Evolutionary conservation across 1,140 invertebrate genomes (phyloP).

Genomic region (Dendrolimus kikuchii): DNA sequence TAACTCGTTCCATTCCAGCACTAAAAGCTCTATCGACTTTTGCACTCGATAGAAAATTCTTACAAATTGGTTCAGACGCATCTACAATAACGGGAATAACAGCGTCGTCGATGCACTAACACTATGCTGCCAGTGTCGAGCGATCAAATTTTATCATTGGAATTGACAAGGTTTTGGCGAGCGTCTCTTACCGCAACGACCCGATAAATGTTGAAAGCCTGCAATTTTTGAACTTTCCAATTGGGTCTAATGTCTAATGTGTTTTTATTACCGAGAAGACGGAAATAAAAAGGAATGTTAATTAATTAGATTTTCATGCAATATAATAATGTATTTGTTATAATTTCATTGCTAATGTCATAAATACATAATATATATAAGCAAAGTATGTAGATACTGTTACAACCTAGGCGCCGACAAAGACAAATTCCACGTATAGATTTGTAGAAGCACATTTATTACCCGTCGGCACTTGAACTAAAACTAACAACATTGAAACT

Average conservation of each 20-base stretch:
- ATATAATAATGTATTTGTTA: too few species aligned
- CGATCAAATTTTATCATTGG: constrained; percentile 63
- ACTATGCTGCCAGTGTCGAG: constrained; percentile 24
- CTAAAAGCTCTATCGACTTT: not conserved
- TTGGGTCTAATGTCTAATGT: constrained; percentile 2
- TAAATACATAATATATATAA: too few species aligned
- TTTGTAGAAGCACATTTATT: too few species aligned
- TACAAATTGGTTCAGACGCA: constrained; percentile 30
- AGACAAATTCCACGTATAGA: too few species aligned
- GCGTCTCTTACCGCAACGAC: constrained; percentile 20
- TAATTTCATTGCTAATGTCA: too few species aligned
- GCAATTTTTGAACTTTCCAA: not conserved
- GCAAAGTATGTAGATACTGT: too few species aligned
- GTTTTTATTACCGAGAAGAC: not conserved
- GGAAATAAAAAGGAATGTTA: too few species aligned
- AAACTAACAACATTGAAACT: too few species aligned
- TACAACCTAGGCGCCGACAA: too few species aligned
- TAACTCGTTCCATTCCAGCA: too few species aligned
- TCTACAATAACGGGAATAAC: constrained; percentile 42
- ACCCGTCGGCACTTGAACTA: too few species aligned
- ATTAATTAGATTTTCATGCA: too few species aligned
- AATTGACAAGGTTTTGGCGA: constrained; percentile 58
- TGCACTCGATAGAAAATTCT: constrained; percentile 10
- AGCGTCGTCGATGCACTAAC: constrained; percentile 10
- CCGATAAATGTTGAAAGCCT: constrained; percentile 1